Evolutionary conservation across 2,888 invertebrate genomes (phyloP), one percentile per base, ranked within the genome.

Genomic region (Drosophila fulvimacula): DNA sequence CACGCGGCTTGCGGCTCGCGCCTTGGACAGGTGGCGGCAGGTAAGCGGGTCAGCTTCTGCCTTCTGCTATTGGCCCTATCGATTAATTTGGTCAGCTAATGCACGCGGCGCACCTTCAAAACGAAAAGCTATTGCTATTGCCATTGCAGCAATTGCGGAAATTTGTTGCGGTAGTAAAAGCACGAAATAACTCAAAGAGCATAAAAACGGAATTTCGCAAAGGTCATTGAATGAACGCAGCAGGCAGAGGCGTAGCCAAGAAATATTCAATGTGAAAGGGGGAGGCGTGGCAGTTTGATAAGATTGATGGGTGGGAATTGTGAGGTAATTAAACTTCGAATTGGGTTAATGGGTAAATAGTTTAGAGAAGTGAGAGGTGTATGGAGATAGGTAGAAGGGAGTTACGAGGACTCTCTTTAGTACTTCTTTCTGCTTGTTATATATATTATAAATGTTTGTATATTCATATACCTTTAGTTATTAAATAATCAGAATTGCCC

Each of bases 101-200:
- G 68, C 79, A 56, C 69, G 88, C 60, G 88, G 69, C 76, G 75
- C 88, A 73, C 83, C 88, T 83, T 88, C 74, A 70, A 84, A 39
- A 19, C 13, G 5, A 34, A 70, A 58, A 34, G 10, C 49, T 15
- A 34, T 48, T 30, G 30, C 27, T 30, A 21, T 21, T 51, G 60
- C 61, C 77, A 79, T 85, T 86, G 83, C 80, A 73, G 32, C 77
- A 76, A 78, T 85, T 81, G 88, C 88, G 88, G 88, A 86, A 86
- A 81, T 75, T 84, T 55, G 58, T 70, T 63, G 73, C 64, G 69
- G 71, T 63, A 69, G 81, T 83, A 65, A 69, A 75, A n/a, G 1
- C 41, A 11, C 41, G 9, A 7, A 38, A 13, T 21, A 52, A 1
- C 21, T 24, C 24, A 52, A 38, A 27, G 34, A 32, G 11, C 7